A percentile compares a stretch with the other conserved stretches of the same genome.
Conservation (phyloP, 2,797 vertebrate genomes). For the Sebastes diaconus region DNA sequence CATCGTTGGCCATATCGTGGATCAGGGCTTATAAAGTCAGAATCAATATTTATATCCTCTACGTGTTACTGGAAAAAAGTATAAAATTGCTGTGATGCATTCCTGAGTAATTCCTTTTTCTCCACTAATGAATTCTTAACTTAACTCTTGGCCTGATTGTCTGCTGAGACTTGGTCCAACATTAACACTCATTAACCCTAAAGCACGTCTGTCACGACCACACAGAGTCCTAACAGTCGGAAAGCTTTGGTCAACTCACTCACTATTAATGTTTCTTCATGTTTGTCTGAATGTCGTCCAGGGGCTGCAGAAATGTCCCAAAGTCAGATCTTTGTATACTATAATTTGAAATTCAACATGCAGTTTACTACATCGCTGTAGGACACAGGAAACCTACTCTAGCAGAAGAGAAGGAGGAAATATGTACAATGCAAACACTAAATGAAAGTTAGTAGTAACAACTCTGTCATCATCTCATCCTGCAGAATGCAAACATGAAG, state of each 20-base stretch:
- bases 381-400: neutral
- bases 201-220: neutral
- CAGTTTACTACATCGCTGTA: neutral
- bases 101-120: conserved; percentile 37
- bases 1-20: neutral
- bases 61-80: neutral
- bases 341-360: neutral
- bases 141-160: conserved; percentile 38
- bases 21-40: neutral
- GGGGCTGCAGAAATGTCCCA: neutral
- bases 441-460: neutral
- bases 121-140: neutral
- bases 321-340: neutral
- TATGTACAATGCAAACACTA: neutral
- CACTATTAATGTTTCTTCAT: neutral
- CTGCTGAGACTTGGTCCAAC: conserved; percentile 44
- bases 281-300: neutral
- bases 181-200: neutral
- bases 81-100: conserved; percentile 22
- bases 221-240: neutral
- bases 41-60: neutral
- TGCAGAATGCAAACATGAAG: neutral
- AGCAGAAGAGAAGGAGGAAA: neutral
- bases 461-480: conserved; percentile 6
- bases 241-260: neutral